Conservation (phyloP, 2,113 vertebrate genomes). For the Apus apus region DNA sequence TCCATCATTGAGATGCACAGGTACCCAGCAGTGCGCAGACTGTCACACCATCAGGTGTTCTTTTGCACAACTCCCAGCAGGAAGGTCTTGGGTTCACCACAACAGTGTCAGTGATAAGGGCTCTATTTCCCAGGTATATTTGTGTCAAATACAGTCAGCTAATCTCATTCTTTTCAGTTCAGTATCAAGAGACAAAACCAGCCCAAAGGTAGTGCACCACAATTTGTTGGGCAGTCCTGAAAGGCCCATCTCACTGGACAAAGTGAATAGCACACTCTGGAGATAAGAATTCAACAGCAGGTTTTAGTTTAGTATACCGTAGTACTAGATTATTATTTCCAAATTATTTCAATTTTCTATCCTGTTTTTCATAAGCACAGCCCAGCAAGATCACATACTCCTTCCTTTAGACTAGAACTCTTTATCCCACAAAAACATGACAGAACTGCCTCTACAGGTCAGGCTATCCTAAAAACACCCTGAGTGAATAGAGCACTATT, state of each 20-base stretch:
- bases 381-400: not conserved
- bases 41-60: not conserved
- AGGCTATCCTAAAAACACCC: too few relatives aligned
- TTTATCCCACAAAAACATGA: not conserved
- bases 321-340: not conserved
- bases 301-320: not conserved
- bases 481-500: too few relatives aligned
- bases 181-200: not conserved
- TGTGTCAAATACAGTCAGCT: not conserved
- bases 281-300: not conserved
- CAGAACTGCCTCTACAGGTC: too few relatives aligned
- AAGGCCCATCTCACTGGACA: too few relatives aligned
- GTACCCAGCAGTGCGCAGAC: rapidly evolving
- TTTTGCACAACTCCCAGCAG: not conserved
- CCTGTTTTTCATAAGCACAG: not conserved
- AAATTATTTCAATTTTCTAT: not conserved
- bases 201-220: not conserved
- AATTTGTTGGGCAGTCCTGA: too few relatives aligned
- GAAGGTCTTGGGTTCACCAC: not conserved
- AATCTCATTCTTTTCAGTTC: not conserved
- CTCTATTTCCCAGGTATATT: not conserved
- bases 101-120: not conserved
- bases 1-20: not conserved
- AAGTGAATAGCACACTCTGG: not conserved
- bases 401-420: not conserved